Evolutionary conservation across 2,888 invertebrate genomes (phyloP).

Genomic region (Clanis bilineata): DNA sequence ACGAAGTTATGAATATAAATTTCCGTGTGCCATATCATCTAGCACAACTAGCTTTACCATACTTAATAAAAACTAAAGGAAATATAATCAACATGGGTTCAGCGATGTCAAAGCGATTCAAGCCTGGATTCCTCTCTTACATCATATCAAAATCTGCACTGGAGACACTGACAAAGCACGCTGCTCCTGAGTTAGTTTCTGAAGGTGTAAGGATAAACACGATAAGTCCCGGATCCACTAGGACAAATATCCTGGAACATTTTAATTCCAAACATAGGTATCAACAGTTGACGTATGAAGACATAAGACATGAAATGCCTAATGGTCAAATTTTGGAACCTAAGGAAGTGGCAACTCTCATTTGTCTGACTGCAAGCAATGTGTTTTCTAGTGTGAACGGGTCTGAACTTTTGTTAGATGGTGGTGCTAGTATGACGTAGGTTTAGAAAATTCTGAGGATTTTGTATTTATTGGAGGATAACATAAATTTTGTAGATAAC

Average conservation of each 20-base stretch:
- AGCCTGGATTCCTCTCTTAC: slow-evolving; percentile 45
- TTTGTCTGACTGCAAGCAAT: slow-evolving; percentile 50
- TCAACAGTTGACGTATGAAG: slow-evolving; percentile 31
- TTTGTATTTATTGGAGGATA: too few species aligned
- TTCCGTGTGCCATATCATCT: slow-evolving; percentile 49
- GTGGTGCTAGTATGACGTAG: slow-evolving; percentile 36
- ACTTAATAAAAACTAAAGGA: slow-evolving; percentile 51
- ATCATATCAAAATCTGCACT: slow-evolving; percentile 47
- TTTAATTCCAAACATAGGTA: slow-evolving; percentile 32
- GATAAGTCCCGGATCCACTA: slow-evolving; percentile 48
- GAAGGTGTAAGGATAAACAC: slow-evolving; percentile 54
- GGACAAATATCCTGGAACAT: slow-evolving; percentile 43
- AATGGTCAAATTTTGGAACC: slow-evolving; percentile 44
- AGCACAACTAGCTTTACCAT: slow-evolving; percentile 46
- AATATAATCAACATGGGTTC: slow-evolving; percentile 52
- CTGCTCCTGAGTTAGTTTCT: slow-evolving; percentile 42
- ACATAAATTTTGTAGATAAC: too few species aligned
- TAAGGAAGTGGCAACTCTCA: slow-evolving; percentile 45
- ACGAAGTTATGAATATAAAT: slow-evolving; percentile 51
- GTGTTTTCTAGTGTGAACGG: slow-evolving; percentile 53
- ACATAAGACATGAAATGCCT: slow-evolving; percentile 34
- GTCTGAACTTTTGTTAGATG: slow-evolving; percentile 48
- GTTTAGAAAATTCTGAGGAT: too few species aligned
- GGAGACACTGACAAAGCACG: slow-evolving; percentile 44
- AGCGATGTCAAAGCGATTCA: slow-evolving; percentile 40